These are phyloP conservation scores for Drosophila teissieri DNA, from an alignment of 1,140 invertebrate species.

Conservation along the genomic window DNA sequence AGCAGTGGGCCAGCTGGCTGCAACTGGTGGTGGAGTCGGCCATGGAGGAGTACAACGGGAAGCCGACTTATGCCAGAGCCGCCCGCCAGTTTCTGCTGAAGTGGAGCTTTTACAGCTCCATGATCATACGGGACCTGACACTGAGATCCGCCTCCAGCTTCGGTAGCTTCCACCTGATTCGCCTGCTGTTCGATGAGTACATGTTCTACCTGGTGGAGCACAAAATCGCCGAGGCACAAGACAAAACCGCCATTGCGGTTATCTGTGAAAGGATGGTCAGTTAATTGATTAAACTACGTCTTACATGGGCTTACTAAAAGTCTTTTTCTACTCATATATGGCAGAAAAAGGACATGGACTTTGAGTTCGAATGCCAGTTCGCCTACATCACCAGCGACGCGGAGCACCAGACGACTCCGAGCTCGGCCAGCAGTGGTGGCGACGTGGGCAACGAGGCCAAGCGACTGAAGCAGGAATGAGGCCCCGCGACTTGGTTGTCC, in stretches of 20 bases:
- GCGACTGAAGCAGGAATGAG: slow-evolving; percentile 82
- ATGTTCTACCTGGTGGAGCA: slow-evolving; percentile 99
- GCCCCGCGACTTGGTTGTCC: slow-evolving; percentile 1
- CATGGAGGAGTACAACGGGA: slow-evolving; percentile 94
- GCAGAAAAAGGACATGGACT: slow-evolving; percentile 81
- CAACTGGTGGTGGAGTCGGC: slow-evolving; percentile 95
- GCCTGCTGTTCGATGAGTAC: slow-evolving; percentile 99
- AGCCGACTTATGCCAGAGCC: slow-evolving; percentile 94
- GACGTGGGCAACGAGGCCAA: slow-evolving; percentile 67
- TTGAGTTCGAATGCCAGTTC: slow-evolving; percentile 82
- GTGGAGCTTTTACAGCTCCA: slow-evolving; percentile 99
- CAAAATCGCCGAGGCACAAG: slow-evolving; percentile 95
- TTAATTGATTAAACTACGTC: background rate
- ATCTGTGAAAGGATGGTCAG: slow-evolving; percentile 87
- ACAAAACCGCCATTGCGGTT: slow-evolving; percentile 96
- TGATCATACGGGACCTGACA: slow-evolving; percentile 98
- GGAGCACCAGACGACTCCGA: slow-evolving; percentile 56
- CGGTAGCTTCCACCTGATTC: slow-evolving; percentile 99
- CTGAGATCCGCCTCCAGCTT: slow-evolving; percentile 98
- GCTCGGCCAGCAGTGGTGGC: slow-evolving; percentile 32
- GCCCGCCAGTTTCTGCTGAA: slow-evolving; percentile 97
- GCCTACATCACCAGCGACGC: slow-evolving; percentile 75
- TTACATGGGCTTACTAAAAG: no score
- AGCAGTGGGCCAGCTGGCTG: slow-evolving; percentile 99
- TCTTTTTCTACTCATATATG: background rate